Conservation (phyloP, 2,113 vertebrate genomes). For the Poeciliopsis turrubarensis region DNA sequence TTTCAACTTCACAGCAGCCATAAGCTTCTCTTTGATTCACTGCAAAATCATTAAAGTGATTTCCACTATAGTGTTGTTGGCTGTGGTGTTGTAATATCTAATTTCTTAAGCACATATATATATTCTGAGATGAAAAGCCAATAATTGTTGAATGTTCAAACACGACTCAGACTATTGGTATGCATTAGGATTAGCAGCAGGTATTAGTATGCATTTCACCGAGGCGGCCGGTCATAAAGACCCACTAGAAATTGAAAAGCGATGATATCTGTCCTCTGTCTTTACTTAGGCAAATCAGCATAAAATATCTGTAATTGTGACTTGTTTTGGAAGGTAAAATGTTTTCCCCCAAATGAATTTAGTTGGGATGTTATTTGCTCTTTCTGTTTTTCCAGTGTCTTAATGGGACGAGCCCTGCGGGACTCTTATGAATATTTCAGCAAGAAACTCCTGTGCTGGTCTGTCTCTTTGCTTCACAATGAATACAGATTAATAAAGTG, state of each 20-base stretch:
- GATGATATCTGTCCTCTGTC: not conserved
- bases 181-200: constrained; percentile 42
- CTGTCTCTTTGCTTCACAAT: constrained; percentile 55
- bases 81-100: not conserved
- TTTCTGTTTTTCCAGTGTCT: constrained; percentile 46
- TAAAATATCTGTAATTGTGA: constrained; percentile 55
- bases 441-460: constrained; percentile 37
- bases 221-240: constrained; percentile 37
- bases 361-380: constrained; percentile 55
- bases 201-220: constrained; percentile 56
- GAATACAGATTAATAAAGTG: constrained; percentile 70
- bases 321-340: constrained; percentile 65
- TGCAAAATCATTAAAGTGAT: not conserved
- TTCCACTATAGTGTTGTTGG: not conserved
- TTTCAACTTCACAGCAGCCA: not conserved
- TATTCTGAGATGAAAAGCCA: constrained; percentile 21
- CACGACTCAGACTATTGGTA: constrained; percentile 39
- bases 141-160: constrained; percentile 36
- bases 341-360: constrained; percentile 62
- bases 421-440: constrained; percentile 69
- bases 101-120: constrained; percentile 7
- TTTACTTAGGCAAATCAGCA: constrained; percentile 17
- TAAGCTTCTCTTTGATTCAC: no score
- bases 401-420: constrained; percentile 48
- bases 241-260: constrained; percentile 51